Conservation (phyloP, 2,797 vertebrate species). For the Pelodytes ibericus region DNA sequence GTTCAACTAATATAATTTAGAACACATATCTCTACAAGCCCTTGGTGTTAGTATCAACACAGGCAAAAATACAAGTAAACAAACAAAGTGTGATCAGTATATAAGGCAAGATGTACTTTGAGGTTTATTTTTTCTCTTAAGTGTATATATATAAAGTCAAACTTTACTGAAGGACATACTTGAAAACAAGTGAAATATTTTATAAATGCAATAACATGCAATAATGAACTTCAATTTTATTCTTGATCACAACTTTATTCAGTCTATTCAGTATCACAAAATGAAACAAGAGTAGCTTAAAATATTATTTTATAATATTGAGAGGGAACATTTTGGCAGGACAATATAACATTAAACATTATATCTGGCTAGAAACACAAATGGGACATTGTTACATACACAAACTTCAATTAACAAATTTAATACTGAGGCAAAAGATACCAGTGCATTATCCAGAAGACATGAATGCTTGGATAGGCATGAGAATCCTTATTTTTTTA, state of each 20-base stretch:
- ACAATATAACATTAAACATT: background rate
- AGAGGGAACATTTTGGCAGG: background rate
- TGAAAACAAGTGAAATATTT: too few species aligned
- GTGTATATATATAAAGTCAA: too few species aligned
- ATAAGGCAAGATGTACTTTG: too few species aligned
- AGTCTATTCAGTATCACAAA: background rate
- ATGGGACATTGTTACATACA: background rate
- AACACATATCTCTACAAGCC: too few species aligned
- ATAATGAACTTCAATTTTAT: background rate
- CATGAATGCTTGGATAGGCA: background rate
- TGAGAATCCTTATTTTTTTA: conserved; percentile 15
- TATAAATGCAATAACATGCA: too few species aligned
- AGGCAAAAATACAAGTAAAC: too few species aligned
- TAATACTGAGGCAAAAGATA: background rate
- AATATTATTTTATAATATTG: background rate
- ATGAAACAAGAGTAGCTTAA: background rate
- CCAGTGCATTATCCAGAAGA: background rate
- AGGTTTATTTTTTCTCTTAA: too few species aligned
- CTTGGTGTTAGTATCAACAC: too few species aligned
- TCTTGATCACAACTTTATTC: background rate
- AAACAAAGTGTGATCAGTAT: too few species aligned
- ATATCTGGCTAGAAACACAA: background rate
- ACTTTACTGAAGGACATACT: too few species aligned
- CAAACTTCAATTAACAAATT: background rate
- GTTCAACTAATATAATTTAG: too few species aligned